Base-by-base conservation (phyloP, 2,113 vertebrate species). In the Irena cyanogastra region DNA sequence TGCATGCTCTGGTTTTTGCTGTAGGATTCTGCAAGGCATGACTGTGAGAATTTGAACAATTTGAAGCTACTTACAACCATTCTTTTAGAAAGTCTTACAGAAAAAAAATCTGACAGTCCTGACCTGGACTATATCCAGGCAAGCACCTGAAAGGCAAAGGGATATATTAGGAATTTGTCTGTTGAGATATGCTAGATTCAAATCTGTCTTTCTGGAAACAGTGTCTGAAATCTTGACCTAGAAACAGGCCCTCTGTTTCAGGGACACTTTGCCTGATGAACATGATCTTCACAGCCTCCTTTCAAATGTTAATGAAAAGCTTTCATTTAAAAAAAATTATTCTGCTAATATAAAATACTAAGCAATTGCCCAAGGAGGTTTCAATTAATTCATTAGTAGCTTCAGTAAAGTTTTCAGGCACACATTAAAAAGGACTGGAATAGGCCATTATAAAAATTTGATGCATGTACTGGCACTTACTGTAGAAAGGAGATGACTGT, bases 161-260 rank as follows among this genome's bases (percentile, higher is more conserved):
- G 6, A 18, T 50, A 13, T 9, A 26, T 45, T 68, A 71, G 27
- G 24, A 57, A 50, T 82, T 65, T 50, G 4, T 37, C 24, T 60
- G 45, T 83, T 68, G 26, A 63, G 23, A 71, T n/a, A 54, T 17
- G 7, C 1, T 56, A 31, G 16, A 24, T 19, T 57, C 18, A 26
- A 23, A 20, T 11, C 6, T 33, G 8, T 39, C 7, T 63, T 71
- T 90, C 23, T 63, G 39, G 30, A 83, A 81, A 59, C 13, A 30
- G 1, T 13, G 21, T 39, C 24, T 60, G 50, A 69, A 87, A 77
- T 72, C 69, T 11, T 14, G 9, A n/a, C 6, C 3, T 3, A 2
- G 41, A 68, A 14, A 52, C 3, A 6, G 21, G 3, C 8, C 16
- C 12, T 69, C 24, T 0, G 0, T 50, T 79, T 33, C 37, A 11